These are phyloP conservation scores for Mionectes olivaceus DNA, from an alignment of 2,797 vertebrate species.

Conservation along the genomic window DNA sequence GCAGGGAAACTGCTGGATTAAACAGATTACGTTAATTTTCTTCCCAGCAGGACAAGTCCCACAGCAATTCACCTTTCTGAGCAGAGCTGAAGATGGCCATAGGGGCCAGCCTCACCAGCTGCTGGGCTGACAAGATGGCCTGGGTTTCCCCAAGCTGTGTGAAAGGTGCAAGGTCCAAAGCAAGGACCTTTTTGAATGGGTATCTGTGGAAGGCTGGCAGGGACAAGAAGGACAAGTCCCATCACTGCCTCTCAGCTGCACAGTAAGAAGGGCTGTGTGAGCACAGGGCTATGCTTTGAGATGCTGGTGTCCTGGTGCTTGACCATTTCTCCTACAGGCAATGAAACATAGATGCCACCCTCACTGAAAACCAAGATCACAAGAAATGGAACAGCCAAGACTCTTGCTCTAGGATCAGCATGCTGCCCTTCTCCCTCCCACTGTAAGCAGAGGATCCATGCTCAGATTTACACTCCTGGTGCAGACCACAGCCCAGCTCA, in stretches of 20 bases:
- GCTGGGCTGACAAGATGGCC: neutral
- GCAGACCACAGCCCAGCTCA: neutral
- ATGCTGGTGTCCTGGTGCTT: neutral
- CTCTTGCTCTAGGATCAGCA: neutral
- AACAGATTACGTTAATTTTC: neutral
- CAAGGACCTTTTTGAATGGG: neutral
- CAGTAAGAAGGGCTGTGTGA: neutral
- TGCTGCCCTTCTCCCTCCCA: neutral
- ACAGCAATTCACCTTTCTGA: neutral
- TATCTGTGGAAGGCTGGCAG: neutral
- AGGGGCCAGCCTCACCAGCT: neutral
- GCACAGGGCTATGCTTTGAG: no score
- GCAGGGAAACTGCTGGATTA: neutral
- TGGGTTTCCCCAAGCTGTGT: neutral
- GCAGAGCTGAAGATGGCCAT: neutral
- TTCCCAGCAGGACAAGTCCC: neutral
- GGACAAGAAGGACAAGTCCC: neutral
- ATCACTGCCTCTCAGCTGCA: neutral
- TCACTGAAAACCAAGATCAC: neutral
- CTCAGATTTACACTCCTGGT: neutral
- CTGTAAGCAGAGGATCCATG: neutral
- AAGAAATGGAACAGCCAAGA: neutral
- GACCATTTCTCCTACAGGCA: neutral
- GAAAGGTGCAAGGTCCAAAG: neutral
- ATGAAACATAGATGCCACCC: neutral